phyloP scores from a whole-genome alignment of 1,140 invertebrate species.

The Drosophila nannoptera region DNA sequence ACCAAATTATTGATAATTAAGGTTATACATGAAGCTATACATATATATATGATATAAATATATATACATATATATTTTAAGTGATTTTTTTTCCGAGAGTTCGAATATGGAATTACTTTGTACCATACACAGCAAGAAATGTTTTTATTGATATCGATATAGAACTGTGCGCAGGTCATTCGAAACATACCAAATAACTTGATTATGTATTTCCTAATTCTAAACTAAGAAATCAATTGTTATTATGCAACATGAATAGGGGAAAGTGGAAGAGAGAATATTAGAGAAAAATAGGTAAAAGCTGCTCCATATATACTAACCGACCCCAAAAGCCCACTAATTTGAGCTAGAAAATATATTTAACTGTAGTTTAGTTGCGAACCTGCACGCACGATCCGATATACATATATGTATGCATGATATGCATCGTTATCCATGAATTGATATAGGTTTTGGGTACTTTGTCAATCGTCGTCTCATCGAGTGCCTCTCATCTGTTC shows the following conservation, averaged over 20 bases:
- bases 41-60: slow-evolving; percentile 13
- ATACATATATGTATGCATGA: not conserved
- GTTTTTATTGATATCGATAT: slow-evolving; percentile 23
- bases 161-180: slow-evolving; percentile 2
- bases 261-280: not conserved
- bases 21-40: slow-evolving; percentile 30
- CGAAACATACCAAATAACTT: not conserved
- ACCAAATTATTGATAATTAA: slow-evolving; percentile 45
- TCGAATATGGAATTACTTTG: slow-evolving; percentile 46
- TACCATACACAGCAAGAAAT: slow-evolving; percentile 47
- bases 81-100: slow-evolving; percentile 32
- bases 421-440: not conserved
- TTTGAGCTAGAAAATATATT: not conserved
- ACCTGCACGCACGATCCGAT: not conserved
- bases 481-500: slow-evolving; percentile 34
- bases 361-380: slow-evolving; percentile 6
- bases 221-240: slow-evolving; percentile 26
- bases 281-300: too few relatives aligned
- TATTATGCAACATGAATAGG: slow-evolving; percentile 7
- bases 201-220: slow-evolving; percentile 27
- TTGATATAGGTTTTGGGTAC: slow-evolving; percentile 9
- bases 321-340: not conserved
- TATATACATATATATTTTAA: slow-evolving; percentile 18
- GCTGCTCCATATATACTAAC: not conserved
- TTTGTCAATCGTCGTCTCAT: slow-evolving; percentile 12